These are phyloP conservation scores for Neosalanx taihuensis DNA, from an alignment of 2,797 vertebrate genomes.

Conservation along the genomic window DNA sequence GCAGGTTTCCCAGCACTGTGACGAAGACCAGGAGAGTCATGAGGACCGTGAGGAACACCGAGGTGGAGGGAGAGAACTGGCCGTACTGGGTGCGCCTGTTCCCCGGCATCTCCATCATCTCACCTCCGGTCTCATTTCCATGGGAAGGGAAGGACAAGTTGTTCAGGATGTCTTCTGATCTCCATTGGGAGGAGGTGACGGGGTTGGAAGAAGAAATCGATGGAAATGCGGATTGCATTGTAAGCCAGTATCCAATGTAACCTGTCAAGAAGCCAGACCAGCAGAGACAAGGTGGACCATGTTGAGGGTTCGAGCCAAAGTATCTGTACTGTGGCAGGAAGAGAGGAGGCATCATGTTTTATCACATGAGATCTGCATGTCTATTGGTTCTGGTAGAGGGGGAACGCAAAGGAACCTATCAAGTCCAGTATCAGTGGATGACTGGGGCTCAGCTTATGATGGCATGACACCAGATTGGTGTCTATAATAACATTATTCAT, in stretches of 20 bases:
- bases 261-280: constrained; percentile 2
- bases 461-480: too few species aligned
- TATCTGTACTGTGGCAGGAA: constrained; percentile 3
- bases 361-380: background rate
- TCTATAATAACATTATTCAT: too few species aligned
- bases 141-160: constrained; percentile 41
- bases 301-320: background rate
- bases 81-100: constrained; percentile 50
- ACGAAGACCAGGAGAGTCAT: constrained; percentile 72
- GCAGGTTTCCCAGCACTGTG: constrained; percentile 71
- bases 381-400: constrained; percentile 31
- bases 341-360: constrained; percentile 12
- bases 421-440: too few species aligned
- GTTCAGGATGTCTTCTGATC: constrained; percentile 32
- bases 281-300: constrained; percentile 4
- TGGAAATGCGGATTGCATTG: constrained; percentile 45
- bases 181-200: constrained; percentile 31
- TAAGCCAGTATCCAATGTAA: background rate
- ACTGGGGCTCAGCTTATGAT: too few species aligned
- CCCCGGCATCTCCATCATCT: constrained; percentile 31
- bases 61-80: constrained; percentile 56
- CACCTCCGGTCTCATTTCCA: constrained; percentile 31
- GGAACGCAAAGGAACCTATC: too few species aligned
- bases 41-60: constrained; percentile 62
- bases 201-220: constrained; percentile 38